phyloP scores from a whole-genome alignment of 2,113 vertebrate species.

The Myrmecophaga tridactyla region DNA sequence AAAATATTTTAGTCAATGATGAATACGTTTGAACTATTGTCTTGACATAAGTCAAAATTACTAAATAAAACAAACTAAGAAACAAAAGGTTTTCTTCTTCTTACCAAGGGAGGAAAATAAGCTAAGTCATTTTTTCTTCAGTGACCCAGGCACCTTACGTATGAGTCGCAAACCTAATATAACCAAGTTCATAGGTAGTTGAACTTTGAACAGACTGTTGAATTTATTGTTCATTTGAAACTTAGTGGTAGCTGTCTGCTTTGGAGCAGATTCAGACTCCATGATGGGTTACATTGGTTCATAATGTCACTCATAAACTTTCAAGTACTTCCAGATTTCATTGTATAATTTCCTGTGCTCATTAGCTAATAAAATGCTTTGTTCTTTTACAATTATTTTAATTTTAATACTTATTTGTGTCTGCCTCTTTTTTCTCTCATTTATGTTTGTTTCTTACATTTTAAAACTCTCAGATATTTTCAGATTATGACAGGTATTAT shows the following conservation, averaged over 20 bases:
- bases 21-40: conserved; percentile 21
- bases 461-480: background rate
- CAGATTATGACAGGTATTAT: background rate
- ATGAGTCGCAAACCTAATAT: background rate
- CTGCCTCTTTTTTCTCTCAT: background rate
- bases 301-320: background rate
- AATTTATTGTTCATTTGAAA: background rate
- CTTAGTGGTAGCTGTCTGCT: background rate
- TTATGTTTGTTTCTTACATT: background rate
- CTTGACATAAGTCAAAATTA: conserved; percentile 40
- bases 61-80: background rate
- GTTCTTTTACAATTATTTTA: background rate
- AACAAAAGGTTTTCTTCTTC: background rate
- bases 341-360: background rate
- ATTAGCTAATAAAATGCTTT: background rate
- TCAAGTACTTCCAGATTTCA: background rate
- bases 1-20: conserved; percentile 60
- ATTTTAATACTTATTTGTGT: background rate
- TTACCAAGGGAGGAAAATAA: background rate
- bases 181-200: background rate
- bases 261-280: background rate
- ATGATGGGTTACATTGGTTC: background rate
- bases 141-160: background rate
- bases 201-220: background rate
- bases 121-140: background rate